Base-by-base conservation (phyloP, 53 echinoderm and acorn worm species). In the Henricia sp. region DNA sequence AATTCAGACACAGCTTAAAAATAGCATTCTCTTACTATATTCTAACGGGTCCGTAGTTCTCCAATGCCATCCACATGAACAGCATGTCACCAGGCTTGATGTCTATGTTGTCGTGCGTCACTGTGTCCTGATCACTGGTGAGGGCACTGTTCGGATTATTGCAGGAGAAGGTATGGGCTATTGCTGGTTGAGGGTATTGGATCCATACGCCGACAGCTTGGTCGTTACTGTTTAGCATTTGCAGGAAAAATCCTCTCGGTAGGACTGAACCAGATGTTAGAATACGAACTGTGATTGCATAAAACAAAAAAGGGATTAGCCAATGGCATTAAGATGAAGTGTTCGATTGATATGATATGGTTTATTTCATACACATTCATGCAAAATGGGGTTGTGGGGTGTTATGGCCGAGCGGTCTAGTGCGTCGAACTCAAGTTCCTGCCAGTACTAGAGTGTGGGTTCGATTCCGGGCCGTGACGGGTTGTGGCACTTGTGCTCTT, bases 151-250 rank as follows among this genome's bases (percentile, higher is more conserved):
- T 28, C 14, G 60, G 60, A 0, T 0, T 29, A 46, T 10, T 64
- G 46, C 80, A 80, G 44, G 80, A 80, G 80, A 80, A 64, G 16
- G 80, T 63, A 50, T 48, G 80, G 32, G 80, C 19, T 1, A 70
- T 25, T 20, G 25, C 27, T 6, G 20, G 43, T 2, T 4, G 21
- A 13, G 46, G 63, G 23, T 46, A 11, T 1, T 28, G 3, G 37
- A 64, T 3, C 80, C 80, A 80, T 12, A 17, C 2, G 11, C 80
- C 80, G 19, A 80, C 80, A 9, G 80, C 48, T 11, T 64, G 62
- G 80, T 64, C 30, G 65, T 12, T 64, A 21, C 20, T 41, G 20
- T 80, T 64, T 12, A 50, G 0, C 6, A 34, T 36, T 64, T 80
- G 80, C 11, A 80, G 80, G 23, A 80, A 62, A 35, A 80, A 80